Evolutionary conservation across 2,113 vertebrate species (phyloP).

Genomic region (Crotalus viridis): DNA sequence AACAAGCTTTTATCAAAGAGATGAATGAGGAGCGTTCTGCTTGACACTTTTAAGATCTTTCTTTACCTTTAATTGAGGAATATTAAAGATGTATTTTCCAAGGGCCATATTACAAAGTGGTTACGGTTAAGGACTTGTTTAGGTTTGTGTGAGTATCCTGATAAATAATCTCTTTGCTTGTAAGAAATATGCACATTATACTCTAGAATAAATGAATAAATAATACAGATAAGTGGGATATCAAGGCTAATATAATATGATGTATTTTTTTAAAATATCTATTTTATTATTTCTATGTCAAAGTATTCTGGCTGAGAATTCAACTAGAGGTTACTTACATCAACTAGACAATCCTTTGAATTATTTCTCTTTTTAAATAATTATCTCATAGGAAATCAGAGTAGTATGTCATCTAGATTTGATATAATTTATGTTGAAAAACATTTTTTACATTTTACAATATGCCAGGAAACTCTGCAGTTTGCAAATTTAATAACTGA

Average conservation of each 20-base stretch:
- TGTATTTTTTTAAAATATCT: not conserved
- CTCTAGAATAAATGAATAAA: not conserved
- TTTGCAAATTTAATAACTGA: not conserved
- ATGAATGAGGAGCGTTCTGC: conserved; percentile 1
- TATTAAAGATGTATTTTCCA: conserved; percentile 23
- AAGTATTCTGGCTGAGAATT: not conserved
- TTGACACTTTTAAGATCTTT: conserved; percentile 9
- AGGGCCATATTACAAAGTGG: not conserved
- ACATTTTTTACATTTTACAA: not conserved
- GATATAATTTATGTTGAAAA: not conserved
- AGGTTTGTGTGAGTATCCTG: not conserved
- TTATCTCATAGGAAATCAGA: not conserved
- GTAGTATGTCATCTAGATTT: not conserved
- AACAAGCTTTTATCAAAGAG: conserved; percentile 23
- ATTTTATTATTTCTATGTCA: not conserved
- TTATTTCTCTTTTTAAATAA: not conserved
- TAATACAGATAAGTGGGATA: not conserved
- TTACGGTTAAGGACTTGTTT: not conserved
- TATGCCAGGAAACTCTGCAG: not conserved
- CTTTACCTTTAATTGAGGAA: conserved; percentile 10
- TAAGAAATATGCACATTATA: not conserved
- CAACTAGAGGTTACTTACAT: not conserved
- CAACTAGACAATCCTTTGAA: not conserved
- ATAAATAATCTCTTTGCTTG: not conserved
- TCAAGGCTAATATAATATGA: not conserved